Evolutionary conservation across 64 coral and sea anemone genomes (phyloP).

Genomic region (Montipora sp.): DNA sequence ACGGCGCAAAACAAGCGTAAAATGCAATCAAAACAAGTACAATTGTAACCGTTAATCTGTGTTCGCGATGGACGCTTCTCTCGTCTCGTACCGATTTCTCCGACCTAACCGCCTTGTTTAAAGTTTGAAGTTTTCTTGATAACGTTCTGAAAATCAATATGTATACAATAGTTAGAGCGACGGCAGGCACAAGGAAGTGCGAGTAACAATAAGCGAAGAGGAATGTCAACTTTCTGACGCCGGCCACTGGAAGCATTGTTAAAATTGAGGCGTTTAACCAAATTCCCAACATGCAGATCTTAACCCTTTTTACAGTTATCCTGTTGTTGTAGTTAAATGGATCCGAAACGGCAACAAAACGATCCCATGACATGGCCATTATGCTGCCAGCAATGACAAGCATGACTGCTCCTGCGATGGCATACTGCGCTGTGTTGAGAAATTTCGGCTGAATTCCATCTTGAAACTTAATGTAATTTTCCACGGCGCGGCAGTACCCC

Average conservation of each 20-base stretch:
- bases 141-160: conserved; percentile 9
- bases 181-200: not conserved
- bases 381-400: not conserved
- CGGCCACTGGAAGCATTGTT: not conserved
- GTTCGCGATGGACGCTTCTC: not conserved
- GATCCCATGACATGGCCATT: conserved; percentile 21
- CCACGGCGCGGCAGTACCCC: not conserved
- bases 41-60: not conserved
- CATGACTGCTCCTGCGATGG: not conserved
- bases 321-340: conserved; percentile 6
- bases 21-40: conserved; percentile 13
- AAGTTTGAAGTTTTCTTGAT: conserved; percentile 2
- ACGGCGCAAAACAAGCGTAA: conserved; percentile 24
- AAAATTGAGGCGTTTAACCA: conserved; percentile 15
- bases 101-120: not conserved
- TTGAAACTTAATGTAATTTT: not conserved
- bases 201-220: conserved; percentile 27
- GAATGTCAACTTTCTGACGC: conserved; percentile 27
- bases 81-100: not conserved
- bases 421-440: conserved; percentile 1
- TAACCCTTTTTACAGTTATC: conserved; percentile 18
- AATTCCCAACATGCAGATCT: conserved; percentile 4
- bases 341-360: conserved; percentile 28
- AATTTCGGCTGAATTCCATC: not conserved
- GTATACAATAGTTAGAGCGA: not conserved